A percentile compares a stretch with the other conserved stretches of the same genome.
Conservation (phyloP, 2,888 invertebrate genomes). For the Leucophenga maculata region DNA sequence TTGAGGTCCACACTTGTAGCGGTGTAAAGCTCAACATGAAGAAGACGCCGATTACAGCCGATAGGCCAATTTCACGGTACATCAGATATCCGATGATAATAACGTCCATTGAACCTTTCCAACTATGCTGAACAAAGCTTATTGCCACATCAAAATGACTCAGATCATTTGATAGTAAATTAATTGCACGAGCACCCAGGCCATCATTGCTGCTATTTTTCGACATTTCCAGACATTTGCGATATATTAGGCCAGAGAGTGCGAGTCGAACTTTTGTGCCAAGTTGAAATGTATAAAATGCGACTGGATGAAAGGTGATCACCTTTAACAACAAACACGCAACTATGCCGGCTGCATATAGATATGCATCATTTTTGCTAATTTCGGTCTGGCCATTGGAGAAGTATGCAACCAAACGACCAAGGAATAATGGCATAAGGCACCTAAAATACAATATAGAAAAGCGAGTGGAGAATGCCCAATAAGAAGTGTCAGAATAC, state of each 20-base stretch:
- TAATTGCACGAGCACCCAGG: conserved; percentile 84
- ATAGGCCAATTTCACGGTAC: conserved; percentile 76
- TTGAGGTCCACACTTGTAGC: conserved; percentile 82
- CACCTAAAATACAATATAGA: conserved; percentile 73
- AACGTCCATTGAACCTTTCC: conserved; percentile 86
- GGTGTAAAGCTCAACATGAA: conserved; percentile 83
- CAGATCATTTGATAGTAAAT: conserved; percentile 96
- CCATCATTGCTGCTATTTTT: conserved; percentile 89
- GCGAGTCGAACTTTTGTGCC: conserved; percentile 82
- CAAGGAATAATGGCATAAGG: conserved; percentile 78
- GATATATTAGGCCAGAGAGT: conserved; percentile 81
- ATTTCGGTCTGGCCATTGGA: conserved; percentile 74
- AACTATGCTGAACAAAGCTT: conserved; percentile 90
- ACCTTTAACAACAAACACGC: conserved; percentile 74
- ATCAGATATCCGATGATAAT: conserved; percentile 74
- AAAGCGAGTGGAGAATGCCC: too few species aligned
- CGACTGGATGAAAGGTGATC: conserved; percentile 81
- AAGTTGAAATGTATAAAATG: conserved; percentile 80
- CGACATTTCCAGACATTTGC: conserved; percentile 80
- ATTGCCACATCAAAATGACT: conserved; percentile 92
- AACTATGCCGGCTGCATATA: conserved; percentile 80
- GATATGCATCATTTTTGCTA: conserved; percentile 75
- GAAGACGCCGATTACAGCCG: conserved; percentile 81
- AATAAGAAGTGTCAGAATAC: background rate
- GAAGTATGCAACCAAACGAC: conserved; percentile 80